Percentiles rank a stretch among this genome's conserved stretches.
Evolutionary conservation across 37 sponge, comb jelly and placozoan genomes (phyloP).

Genomic region (Amphimedon queenslandica): DNA sequence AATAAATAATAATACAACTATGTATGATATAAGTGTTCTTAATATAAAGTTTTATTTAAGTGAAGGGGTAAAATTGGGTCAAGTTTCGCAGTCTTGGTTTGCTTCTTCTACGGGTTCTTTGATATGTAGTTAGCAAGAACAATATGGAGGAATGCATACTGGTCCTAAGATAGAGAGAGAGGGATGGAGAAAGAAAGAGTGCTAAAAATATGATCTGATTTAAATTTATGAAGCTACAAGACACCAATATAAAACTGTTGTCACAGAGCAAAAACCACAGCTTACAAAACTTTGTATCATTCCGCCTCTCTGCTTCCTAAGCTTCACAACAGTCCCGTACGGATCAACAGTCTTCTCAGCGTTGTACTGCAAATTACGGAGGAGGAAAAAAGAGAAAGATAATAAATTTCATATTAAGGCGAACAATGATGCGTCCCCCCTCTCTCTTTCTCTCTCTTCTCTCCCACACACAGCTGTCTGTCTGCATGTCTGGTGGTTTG

Average conservation of each 20-base stretch:
- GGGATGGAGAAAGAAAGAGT: too few species aligned
- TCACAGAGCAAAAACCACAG: too few species aligned
- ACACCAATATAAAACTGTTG: too few species aligned
- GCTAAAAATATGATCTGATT: too few species aligned
- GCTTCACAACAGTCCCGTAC: conserved; percentile 54
- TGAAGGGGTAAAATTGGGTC: too few species aligned
- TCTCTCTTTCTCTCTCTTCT: background rate
- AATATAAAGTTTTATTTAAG: too few species aligned
- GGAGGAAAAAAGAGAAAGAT: background rate
- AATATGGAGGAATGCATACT: conserved; percentile 66
- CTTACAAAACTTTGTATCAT: conserved; percentile 71
- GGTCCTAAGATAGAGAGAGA: conserved; percentile 38
- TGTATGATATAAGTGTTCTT: too few species aligned
- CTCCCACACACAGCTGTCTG: background rate
- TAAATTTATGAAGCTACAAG: too few species aligned
- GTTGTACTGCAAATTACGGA: conserved; percentile 41
- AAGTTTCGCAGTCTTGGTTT: too few species aligned
- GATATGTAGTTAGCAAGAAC: conserved; percentile 61
- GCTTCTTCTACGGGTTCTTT: too few species aligned
- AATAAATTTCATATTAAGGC: background rate
- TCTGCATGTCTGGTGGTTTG: too few species aligned
- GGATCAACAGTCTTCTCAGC: conserved; percentile 67
- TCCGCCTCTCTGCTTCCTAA: conserved; percentile 85
- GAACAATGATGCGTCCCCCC: background rate
- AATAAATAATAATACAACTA: too few species aligned